Evolutionary conservation across 2,113 vertebrate genomes (phyloP), one percentile per base, ranked within the genome.

Genomic region (Phodopus roborovskii): DNA sequence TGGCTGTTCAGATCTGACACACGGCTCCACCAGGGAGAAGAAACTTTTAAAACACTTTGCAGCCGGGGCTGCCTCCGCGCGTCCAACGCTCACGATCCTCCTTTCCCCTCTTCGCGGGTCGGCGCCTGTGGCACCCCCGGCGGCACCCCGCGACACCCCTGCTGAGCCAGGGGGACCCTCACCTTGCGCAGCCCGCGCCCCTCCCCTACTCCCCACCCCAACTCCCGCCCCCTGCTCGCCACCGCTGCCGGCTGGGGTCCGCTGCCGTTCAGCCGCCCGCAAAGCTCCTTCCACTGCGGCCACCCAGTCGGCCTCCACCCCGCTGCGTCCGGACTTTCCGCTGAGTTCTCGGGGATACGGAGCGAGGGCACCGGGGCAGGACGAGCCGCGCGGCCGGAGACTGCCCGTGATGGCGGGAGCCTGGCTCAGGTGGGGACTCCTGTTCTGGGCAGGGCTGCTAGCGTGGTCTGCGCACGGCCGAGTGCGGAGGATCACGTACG

Each of bases 401-500:
- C 88, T 74, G 88, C 96, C 71, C 88, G 96, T 93, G 92, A 96
- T 98, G 98, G 99, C 98, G 77, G 99, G 99, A 99, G 98, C 99
- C 98, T 97, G 98, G 98, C 97, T 99, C 92, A 95, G 98, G 97
- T 98, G 98, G 99, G 98, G 98, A 97, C 97, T 99, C n/a, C 91
- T 99, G 20, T 96, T 99, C 53, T 98, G 97, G 97, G 98, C 92
- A 12, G 99, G 88, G 92, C 96, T 96, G 26, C 98, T 97, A 87
- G 98, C 92, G 71, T 98, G 60, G n/a, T 96, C 98, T 53, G 98
- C 98, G 58, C 99, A 98, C 85, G 97, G 98, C 97, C 98, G 98
- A 96, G 98, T 99, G 92, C 98, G 99, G 94, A 98, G 98, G 98
- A 98, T 99, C 98, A 98, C 98, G 42, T 99, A 99, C 97, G 99